Evolutionary conservation across 2,797 vertebrate genomes (phyloP).

Genomic region (Anabacerthia variegaticeps): DNA sequence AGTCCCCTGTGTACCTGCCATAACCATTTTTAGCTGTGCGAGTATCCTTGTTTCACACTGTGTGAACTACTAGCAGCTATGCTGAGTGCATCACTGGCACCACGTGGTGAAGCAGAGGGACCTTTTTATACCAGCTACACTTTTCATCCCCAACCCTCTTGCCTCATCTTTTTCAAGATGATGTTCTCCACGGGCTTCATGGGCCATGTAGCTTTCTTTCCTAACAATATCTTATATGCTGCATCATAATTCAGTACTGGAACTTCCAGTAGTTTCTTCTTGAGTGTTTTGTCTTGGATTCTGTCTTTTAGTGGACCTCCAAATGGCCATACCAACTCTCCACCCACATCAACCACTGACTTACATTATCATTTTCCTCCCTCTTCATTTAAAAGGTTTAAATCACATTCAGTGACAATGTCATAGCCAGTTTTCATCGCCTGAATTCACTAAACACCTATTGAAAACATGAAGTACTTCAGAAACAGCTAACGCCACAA

Average conservation of each 20-base stretch:
- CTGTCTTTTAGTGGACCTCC: neutral
- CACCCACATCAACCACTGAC: neutral
- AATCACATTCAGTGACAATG: neutral
- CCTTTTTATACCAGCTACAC: neutral
- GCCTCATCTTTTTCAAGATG: neutral
- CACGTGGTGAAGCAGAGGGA: neutral
- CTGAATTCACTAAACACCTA: neutral
- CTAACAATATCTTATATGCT: neutral
- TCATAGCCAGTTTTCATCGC: neutral
- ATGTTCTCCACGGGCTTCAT: neutral
- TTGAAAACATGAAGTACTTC: neutral
- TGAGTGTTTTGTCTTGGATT: neutral
- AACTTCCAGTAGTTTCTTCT: neutral
- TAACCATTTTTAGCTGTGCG: neutral
- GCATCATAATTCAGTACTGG: neutral
- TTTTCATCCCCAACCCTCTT: neutral
- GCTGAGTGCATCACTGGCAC: neutral
- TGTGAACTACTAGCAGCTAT: neutral
- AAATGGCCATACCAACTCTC: neutral
- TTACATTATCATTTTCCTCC: neutral
- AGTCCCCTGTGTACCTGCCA: neutral
- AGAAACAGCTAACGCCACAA: neutral
- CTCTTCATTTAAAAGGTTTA: neutral
- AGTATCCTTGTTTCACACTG: fast-evolving
- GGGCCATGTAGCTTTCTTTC: neutral